Base-by-base conservation (phyloP, 1,140 invertebrate species). In the Cydia amplana region DNA sequence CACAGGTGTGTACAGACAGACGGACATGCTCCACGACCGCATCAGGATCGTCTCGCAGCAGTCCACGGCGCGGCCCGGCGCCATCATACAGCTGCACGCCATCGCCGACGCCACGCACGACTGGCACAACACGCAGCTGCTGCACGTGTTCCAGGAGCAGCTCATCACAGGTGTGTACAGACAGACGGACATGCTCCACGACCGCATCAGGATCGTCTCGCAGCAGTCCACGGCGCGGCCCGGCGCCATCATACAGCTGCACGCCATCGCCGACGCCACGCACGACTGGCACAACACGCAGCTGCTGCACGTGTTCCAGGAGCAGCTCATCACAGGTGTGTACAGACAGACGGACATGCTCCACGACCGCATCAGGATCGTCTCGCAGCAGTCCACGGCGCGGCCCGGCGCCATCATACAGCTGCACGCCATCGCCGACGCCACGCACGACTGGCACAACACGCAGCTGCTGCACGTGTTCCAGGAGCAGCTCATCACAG, bases 271-370 rank as follows among this genome's bases (percentile, higher is more conserved):
- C 0, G 98, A 99, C 93, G 98, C 98, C 2, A 96, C 96, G 25
- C 97, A 98, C 90, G 97, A 98, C 88, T 99, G 98, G 98, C 97
- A 99, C 86, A 98, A 99, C 87, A 99, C 98, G 1, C 98, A 99
- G 83, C 96, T 99, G 74, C 94, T 99, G 64, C 99, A 99, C 84
- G 98, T 99, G 2, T 99, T 99, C 93, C 98, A 99, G 93, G 97
- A 98, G 79, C 97, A 98, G 87, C 91, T 99, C 3, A 97, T 98
- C 36, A 97, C 96, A 0, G 97, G 97, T 72, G 73, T n/a, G 64
- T 40, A 40, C 18, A 40, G 0, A 5, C 2, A 25, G 98, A 1
- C 98, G 99, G 83, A 99, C 84, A 98, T 99, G 2, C 99, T 99
- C n/a, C n/a, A n/a, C n/a, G n/a, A n/a, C n/a, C n/a, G n/a, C n/a